These are phyloP conservation scores for Salvator merianae DNA, from an alignment of 2,113 vertebrate genomes.

Conservation along the genomic window DNA sequence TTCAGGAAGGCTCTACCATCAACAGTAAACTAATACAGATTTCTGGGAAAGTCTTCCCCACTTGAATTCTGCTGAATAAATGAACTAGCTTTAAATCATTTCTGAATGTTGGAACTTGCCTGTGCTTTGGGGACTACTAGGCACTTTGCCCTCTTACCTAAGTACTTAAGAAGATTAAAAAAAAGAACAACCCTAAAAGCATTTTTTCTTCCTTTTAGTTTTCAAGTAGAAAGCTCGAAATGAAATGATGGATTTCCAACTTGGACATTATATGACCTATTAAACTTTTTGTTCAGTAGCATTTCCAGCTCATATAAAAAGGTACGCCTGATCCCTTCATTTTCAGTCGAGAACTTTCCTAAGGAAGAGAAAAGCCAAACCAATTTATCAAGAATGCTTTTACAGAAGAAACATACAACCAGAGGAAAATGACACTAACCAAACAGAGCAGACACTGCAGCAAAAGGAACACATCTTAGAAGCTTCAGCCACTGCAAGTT, in stretches of 20 bases:
- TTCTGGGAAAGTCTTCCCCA: too few species aligned
- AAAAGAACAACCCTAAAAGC: too few species aligned
- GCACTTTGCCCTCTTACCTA: too few species aligned
- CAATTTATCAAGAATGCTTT: constrained; percentile 22
- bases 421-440: constrained; percentile 18
- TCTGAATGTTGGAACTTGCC: too few species aligned
- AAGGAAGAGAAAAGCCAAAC: neutral
- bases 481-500: neutral
- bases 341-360: neutral
- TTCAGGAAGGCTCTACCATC: too few species aligned
- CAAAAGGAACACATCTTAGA: neutral
- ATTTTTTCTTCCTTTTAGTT: too few species aligned
- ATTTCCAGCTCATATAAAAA: too few species aligned
- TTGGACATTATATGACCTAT: neutral
- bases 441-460: neutral
- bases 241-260: neutral
- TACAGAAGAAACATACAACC: constrained; percentile 23
- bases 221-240: neutral
- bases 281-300: neutral
- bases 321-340: neutral
- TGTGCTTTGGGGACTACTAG: too few species aligned
- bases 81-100: too few species aligned
- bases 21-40: too few species aligned
- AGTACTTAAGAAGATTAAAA: too few species aligned
- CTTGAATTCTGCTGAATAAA: too few species aligned